Evolutionary conservation across 2,113 vertebrate species (phyloP).

Genomic region (Numida meleagris): DNA sequence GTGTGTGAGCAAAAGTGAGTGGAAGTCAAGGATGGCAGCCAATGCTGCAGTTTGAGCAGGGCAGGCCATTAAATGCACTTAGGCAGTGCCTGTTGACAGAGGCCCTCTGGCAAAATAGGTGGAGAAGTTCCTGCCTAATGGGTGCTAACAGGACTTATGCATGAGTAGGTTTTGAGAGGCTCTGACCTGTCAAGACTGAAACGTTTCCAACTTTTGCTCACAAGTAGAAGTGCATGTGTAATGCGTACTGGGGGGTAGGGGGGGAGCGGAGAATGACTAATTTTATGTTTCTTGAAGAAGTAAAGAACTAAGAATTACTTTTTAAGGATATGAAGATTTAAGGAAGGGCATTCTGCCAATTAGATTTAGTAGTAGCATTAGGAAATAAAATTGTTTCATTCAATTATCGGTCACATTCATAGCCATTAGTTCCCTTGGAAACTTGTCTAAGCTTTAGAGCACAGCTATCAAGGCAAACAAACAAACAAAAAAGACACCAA

Average conservation of each 20-base stretch:
- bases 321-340: background rate
- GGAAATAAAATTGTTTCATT: slow-evolving; percentile 18
- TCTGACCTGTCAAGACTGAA: background rate
- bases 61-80: background rate
- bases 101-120: background rate
- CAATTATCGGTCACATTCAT: slow-evolving; percentile 8
- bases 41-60: rapidly evolving
- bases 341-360: background rate
- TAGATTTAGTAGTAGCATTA: background rate
- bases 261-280: background rate
- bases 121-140: background rate
- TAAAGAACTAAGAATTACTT: background rate
- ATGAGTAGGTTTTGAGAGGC: background rate
- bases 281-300: background rate
- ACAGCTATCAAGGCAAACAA: background rate
- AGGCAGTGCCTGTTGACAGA: background rate
- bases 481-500: background rate
- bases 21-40: background rate
- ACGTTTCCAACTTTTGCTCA: background rate
- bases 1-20: rapidly evolving
- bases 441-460: slow-evolving; percentile 5
- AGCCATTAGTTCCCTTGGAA: slow-evolving; percentile 32
- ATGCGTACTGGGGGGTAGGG: background rate
- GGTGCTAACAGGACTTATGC: rapidly evolving
- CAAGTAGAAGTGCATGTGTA: background rate